Percentiles rank a stretch among this genome's conserved stretches.
phyloP scores from a whole-genome alignment of 2,797 vertebrate species.

The Leptodactylus fallax region DNA sequence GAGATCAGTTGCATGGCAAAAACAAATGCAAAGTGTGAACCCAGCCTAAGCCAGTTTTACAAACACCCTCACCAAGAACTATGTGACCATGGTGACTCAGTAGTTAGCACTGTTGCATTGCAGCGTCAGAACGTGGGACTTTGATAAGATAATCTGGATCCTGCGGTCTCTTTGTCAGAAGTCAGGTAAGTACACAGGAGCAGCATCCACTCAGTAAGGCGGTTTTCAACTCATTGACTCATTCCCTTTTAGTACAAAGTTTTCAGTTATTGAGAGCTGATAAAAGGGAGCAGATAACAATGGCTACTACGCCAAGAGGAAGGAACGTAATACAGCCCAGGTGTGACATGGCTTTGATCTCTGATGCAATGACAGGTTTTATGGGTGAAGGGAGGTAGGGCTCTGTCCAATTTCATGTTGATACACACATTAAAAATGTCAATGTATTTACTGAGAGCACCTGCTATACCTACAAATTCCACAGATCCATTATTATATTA shows the following conservation, averaged over 20 bases:
- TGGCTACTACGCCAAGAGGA: conserved; percentile 29
- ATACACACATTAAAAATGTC: conserved; percentile 8
- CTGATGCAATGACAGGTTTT: neutral
- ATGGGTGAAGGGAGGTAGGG: conserved; percentile 8
- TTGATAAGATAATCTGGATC: neutral
- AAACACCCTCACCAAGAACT: neutral
- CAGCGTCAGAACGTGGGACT: neutral
- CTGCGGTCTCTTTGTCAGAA: neutral
- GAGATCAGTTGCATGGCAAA: too few relatives aligned
- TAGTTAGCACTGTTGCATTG: neutral
- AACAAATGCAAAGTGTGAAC: too few relatives aligned
- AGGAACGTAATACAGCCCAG: conserved; percentile 45
- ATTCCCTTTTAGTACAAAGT: conserved; percentile 46
- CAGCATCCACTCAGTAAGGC: neutral
- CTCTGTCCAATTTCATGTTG: neutral
- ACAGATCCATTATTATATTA: neutral
- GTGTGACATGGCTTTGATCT: conserved; percentile 47
- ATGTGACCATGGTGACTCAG: neutral
- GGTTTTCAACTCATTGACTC: conserved; percentile 28
- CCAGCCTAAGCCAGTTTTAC: too few relatives aligned
- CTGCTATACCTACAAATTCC: neutral
- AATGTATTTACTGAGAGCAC: neutral
- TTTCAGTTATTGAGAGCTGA: conserved; percentile 27
- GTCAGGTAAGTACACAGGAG: neutral
- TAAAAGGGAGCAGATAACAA: conserved; percentile 50